Evolutionary conservation across 2,113 vertebrate species (phyloP).

Genomic region (Cyanoderma ruficeps): DNA sequence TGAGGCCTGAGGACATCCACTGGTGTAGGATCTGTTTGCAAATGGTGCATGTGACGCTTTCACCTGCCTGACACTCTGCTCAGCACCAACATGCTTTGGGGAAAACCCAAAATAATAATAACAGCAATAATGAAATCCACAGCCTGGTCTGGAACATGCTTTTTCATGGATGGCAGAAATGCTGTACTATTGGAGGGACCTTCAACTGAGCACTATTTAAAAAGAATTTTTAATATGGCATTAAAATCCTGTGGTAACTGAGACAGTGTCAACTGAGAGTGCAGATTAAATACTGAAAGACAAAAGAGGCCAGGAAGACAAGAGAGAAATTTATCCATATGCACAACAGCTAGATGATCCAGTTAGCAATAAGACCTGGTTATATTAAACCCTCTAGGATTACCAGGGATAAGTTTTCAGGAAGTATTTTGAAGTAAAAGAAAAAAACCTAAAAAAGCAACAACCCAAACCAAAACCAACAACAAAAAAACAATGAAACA

Average conservation of each 20-base stretch:
- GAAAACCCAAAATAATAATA: background rate
- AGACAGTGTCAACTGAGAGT: background rate
- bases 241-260: background rate
- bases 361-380: background rate
- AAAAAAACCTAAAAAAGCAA: background rate
- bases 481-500: background rate
- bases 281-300: background rate
- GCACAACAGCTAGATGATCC: background rate
- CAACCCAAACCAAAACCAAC: background rate
- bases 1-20: background rate
- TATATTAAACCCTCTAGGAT: background rate
- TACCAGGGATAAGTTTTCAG: background rate
- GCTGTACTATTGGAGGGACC: background rate
- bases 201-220: background rate
- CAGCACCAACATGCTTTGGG: background rate
- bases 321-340: background rate
- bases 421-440: background rate
- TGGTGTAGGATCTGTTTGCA: background rate
- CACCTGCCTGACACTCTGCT: background rate
- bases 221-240: background rate
- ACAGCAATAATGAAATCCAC: background rate
- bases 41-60: background rate
- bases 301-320: background rate
- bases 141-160: background rate
- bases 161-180: background rate